Evolutionary conservation across 2,113 vertebrate species (phyloP).

Genomic region (Sterrhoptilus dennistouni): DNA sequence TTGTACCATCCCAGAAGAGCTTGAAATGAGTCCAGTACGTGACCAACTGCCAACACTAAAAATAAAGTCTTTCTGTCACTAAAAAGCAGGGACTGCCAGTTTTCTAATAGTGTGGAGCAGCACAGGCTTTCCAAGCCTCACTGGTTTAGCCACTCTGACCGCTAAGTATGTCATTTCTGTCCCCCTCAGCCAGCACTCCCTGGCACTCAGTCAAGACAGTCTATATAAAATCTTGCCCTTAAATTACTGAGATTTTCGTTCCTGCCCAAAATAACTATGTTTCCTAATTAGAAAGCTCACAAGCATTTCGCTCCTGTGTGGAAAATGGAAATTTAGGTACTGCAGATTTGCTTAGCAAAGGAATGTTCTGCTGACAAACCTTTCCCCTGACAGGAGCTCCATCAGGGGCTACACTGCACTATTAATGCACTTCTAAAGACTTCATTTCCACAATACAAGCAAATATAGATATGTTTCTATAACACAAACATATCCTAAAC

Average conservation of each 20-base stretch:
- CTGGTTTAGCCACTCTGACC: constrained; percentile 38
- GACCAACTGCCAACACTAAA: constrained; percentile 38
- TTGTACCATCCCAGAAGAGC: constrained; percentile 27
- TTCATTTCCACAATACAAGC: not conserved
- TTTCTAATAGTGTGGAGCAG: constrained; percentile 10
- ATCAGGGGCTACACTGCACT: not conserved
- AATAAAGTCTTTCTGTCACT: constrained; percentile 59
- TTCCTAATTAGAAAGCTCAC: constrained; percentile 28
- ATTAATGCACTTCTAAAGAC: not conserved
- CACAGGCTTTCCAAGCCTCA: constrained; percentile 27
- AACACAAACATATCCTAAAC: not conserved
- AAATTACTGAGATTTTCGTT: constrained; percentile 12
- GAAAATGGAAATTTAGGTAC: not conserved
- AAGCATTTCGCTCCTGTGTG: not conserved
- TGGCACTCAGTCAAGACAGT: constrained; percentile 3
- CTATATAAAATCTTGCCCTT: not conserved
- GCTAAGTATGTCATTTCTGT: constrained; percentile 9
- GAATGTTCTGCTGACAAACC: not conserved
- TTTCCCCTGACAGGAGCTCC: not conserved
- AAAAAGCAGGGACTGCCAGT: constrained; percentile 41
- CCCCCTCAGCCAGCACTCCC: not conserved
- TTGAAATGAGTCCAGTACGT: not conserved
- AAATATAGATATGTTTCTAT: fast-evolving
- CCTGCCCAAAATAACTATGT: not conserved
- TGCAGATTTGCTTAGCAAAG: not conserved